phyloP scores from a whole-genome alignment of 2,888 invertebrate genomes.

The Phania funesta region DNA sequence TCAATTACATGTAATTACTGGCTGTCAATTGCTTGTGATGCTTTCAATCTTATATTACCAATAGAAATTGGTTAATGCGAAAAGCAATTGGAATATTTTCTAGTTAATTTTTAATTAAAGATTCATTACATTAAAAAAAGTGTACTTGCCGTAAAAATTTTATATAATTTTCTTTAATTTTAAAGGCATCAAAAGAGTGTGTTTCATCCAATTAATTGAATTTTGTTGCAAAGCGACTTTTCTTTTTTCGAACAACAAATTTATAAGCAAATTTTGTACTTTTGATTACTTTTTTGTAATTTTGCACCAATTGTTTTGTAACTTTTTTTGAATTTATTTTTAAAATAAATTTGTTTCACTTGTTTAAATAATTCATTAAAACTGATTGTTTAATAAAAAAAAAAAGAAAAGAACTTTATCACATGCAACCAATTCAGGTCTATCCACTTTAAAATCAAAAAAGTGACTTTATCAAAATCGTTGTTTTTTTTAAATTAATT shows the following conservation, averaged over 20 bases:
- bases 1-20: no score
- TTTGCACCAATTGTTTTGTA: not conserved
- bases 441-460: no score
- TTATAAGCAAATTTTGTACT: not conserved
- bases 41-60: no score
- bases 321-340: not conserved
- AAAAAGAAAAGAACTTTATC: not conserved
- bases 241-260: not conserved
- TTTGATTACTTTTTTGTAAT: not conserved
- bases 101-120: not conserved
- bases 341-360: no score
- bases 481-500: not conserved
- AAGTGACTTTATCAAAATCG: not conserved
- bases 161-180: constrained; percentile 31
- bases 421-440: no score
- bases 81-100: no score
- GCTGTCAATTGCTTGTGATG: no score
- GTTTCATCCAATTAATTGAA: constrained; percentile 35
- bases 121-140: not conserved
- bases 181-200: constrained; percentile 39
- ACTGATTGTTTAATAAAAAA: constrained; percentile 6
- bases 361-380: not conserved
- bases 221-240: not conserved
- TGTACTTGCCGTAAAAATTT: constrained; percentile 49
- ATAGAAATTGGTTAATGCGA: no score